Conservation (phyloP, 2,888 invertebrate species). For the Creontiades dilutus region DNA sequence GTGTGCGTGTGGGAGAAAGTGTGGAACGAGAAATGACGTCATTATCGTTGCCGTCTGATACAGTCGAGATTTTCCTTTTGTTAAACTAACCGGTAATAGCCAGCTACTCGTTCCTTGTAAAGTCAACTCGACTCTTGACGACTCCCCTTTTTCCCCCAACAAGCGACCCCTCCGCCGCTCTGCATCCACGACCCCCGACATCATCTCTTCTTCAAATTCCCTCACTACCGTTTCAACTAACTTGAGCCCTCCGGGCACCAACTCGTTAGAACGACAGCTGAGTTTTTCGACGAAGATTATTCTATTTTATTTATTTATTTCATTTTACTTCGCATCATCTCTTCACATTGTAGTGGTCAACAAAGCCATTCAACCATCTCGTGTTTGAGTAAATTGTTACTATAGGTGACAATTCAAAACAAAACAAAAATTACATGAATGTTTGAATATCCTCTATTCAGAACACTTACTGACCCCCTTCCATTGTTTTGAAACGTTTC, state of each 20-base stretch:
- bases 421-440: too few relatives aligned
- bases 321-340: too few relatives aligned
- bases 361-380: too few relatives aligned
- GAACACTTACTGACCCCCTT: too few relatives aligned
- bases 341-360: too few relatives aligned
- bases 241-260: not conserved
- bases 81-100: constrained; percentile 17
- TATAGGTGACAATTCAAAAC: too few relatives aligned
- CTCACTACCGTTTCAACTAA: not conserved
- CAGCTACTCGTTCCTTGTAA: constrained; percentile 23
- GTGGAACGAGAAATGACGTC: not conserved
- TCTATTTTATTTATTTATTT: not conserved
- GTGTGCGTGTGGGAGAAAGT: not conserved
- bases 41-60: constrained; percentile 36
- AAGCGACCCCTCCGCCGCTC: not conserved
- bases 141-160: not conserved
- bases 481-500: too few relatives aligned
- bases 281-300: not conserved
- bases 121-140: constrained; percentile 20
- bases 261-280: not conserved
- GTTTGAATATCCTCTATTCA: too few relatives aligned
- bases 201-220: not conserved
- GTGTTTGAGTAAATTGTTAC: too few relatives aligned
- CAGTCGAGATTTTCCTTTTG: constrained; percentile 32
- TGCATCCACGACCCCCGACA: not conserved